Percentiles rank a stretch among this genome's conserved stretches.
phyloP scores from a whole-genome alignment of 2,113 vertebrate species.

The Laticauda laticaudata region DNA sequence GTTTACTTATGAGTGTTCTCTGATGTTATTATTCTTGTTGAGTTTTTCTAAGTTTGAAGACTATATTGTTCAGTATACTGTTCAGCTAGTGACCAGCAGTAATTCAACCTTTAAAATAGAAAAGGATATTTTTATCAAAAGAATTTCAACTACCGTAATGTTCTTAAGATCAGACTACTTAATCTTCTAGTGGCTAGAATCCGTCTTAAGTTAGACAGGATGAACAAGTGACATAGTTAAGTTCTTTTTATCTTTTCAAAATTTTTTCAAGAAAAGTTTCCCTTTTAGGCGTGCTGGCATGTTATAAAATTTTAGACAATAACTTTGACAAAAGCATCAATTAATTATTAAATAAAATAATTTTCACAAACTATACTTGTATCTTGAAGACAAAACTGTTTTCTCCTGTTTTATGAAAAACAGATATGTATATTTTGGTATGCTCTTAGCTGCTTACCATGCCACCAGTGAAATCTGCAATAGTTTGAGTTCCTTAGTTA shows the following conservation, averaged over 20 bases:
- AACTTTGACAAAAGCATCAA: conserved; percentile 49
- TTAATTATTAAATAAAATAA: conserved; percentile 41
- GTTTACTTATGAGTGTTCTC: not conserved
- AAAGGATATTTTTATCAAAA: not conserved
- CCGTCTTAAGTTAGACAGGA: not conserved
- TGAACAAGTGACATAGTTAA: not conserved
- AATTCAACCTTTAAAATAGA: not conserved
- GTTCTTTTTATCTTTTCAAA: not conserved
- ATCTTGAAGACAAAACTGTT: conserved; percentile 47
- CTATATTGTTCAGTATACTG: not conserved
- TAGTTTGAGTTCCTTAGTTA: conserved; percentile 59
- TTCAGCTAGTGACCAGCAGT: not conserved
- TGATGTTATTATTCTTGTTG: not conserved
- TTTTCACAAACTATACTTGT: conserved; percentile 56
- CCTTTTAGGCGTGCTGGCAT: not conserved
- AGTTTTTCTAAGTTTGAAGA: not conserved
- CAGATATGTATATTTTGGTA: conserved; percentile 11
- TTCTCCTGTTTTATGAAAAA: conserved; percentile 25
- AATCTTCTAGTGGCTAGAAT: not conserved
- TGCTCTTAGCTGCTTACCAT: conserved; percentile 47
- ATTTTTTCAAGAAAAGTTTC: not conserved
- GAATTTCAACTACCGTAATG: not conserved
- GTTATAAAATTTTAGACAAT: not conserved
- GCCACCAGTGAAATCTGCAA: conserved; percentile 52
- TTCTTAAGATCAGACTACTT: no score